A percentile compares a stretch with the other conserved stretches of the same genome.
Evolutionary conservation across 2,113 vertebrate species (phyloP).

Genomic region (Cryptomyrus ogoouensis): DNA sequence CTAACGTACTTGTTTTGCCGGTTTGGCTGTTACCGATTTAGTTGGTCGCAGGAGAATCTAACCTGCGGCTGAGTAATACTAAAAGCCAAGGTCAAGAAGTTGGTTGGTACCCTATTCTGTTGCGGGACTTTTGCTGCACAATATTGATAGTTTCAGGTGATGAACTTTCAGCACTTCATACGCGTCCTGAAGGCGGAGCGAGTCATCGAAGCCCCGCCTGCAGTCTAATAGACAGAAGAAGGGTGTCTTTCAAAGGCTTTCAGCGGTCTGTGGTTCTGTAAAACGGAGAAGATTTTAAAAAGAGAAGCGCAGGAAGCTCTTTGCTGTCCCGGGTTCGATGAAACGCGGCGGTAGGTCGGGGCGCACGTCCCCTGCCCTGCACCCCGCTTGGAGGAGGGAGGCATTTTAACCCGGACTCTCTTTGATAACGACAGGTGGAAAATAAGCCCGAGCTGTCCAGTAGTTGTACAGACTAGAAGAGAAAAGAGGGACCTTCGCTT

Average conservation of each 20-base stretch:
- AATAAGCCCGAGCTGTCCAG: neutral
- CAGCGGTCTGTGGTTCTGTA: neutral
- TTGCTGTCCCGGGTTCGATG: neutral
- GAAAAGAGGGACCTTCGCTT: neutral
- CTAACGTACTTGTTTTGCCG: neutral
- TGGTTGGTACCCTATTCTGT: neutral
- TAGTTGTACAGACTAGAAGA: neutral
- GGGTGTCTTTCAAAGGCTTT: conserved; percentile 1
- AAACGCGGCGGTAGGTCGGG: neutral
- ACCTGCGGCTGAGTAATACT: neutral
- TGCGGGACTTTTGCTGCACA: neutral
- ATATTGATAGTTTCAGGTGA: neutral
- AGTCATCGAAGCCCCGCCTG: neutral
- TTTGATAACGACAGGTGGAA: conserved; percentile 20
- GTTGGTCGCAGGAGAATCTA: neutral
- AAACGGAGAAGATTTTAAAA: neutral
- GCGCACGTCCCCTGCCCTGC: neutral
- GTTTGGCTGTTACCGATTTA: neutral
- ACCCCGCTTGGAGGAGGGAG: neutral
- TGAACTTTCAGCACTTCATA: neutral
- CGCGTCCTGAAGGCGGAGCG: neutral
- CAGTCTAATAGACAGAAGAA: neutral
- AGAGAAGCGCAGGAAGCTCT: neutral
- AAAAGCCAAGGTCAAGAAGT: neutral
- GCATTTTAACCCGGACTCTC: neutral